phyloP scores from a whole-genome alignment of 2,797 vertebrate species.

The Mallotus villosus region DNA sequence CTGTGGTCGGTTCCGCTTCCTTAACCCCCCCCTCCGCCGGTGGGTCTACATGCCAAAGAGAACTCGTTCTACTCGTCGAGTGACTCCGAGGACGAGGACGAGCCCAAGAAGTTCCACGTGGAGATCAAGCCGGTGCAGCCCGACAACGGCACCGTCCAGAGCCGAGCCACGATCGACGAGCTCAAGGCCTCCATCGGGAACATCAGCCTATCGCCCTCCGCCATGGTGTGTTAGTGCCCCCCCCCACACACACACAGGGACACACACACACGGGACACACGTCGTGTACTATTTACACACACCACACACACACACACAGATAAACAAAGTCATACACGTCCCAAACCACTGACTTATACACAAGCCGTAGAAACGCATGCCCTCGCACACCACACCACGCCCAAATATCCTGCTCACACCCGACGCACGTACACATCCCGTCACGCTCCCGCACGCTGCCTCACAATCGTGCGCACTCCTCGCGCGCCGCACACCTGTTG shows the following conservation, averaged over 20 bases:
- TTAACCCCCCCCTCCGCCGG: conserved; percentile 47
- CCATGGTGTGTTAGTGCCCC: conserved; percentile 76
- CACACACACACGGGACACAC: neutral
- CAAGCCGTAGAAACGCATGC: neutral
- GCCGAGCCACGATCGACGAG: conserved; percentile 89
- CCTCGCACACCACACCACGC: too few relatives aligned
- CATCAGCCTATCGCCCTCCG: conserved; percentile 88
- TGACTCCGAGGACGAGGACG: conserved; percentile 94
- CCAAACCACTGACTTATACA: neutral
- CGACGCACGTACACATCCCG: too few relatives aligned
- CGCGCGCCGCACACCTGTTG: conserved; percentile 28
- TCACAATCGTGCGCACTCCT: neutral
- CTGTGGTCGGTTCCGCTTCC: conserved; percentile 23
- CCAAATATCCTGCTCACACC: too few relatives aligned
- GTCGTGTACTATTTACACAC: neutral
- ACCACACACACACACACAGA: conserved; percentile 1
- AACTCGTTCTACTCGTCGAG: conserved; percentile 95
- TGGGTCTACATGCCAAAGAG: conserved; percentile 92
- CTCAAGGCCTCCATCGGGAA: conserved; percentile 94
- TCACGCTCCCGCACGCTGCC: too few relatives aligned
- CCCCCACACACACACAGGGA: neutral
- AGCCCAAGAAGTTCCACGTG: conserved; percentile 91
- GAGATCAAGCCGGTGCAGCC: conserved; percentile 94
- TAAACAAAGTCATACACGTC: neutral
- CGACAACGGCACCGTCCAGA: conserved; percentile 84